Evolutionary conservation across 2,113 vertebrate genomes (phyloP).

Genomic region (Etheostoma spectabile): DNA sequence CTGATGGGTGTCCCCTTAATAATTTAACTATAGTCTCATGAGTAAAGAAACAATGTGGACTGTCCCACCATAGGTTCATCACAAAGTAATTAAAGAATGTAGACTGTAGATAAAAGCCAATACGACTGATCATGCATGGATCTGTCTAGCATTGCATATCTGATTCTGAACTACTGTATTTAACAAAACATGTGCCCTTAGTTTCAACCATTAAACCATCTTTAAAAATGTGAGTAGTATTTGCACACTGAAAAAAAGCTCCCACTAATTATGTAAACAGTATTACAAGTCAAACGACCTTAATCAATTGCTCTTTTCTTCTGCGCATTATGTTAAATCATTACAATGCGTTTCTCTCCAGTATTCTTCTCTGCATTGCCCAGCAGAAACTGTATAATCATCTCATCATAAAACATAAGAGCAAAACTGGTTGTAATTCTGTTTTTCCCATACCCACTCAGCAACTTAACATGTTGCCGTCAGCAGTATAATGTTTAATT

Average conservation of each 20-base stretch:
- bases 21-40: not conserved
- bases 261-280: not conserved
- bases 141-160: not conserved
- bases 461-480: not conserved
- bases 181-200: not conserved
- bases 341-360: not conserved
- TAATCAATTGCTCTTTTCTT: not conserved
- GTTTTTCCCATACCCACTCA: not conserved
- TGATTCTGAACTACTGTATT: not conserved
- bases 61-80: not conserved
- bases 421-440: not conserved
- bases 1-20: not conserved
- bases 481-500: constrained; percentile 7
- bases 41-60: not conserved
- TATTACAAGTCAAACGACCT: not conserved
- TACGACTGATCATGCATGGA: not conserved
- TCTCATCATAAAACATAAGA: constrained; percentile 23
- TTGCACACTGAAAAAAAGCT: not conserved
- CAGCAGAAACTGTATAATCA: constrained; percentile 19
- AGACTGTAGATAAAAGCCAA: not conserved
- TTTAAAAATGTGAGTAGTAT: not conserved
- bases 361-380: not conserved
- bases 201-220: not conserved
- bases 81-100: not conserved
- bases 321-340: constrained; percentile 4